Percentiles rank a stretch among this genome's conserved stretches.
Evolutionary conservation across 53 echinoderm and acorn worm species (phyloP).

Genomic region (Luidia sarsii): DNA sequence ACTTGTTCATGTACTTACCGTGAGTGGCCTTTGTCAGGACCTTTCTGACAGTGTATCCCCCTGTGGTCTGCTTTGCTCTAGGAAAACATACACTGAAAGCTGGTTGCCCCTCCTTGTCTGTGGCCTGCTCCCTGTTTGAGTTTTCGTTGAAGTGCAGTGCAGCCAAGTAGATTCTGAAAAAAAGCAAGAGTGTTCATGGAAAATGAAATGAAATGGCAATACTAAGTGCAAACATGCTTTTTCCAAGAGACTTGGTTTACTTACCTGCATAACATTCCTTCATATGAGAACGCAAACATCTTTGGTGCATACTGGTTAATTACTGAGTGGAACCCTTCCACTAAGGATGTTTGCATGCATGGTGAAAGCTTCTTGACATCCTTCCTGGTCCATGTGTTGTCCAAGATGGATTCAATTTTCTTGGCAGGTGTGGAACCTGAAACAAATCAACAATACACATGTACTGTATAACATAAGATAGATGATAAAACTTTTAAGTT

Average conservation of each 20-base stretch:
- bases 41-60: conserved; percentile 17
- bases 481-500: not conserved
- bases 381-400: conserved; percentile 14
- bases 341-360: conserved; percentile 25
- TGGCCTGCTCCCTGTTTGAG: not conserved
- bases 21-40: not conserved
- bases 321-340: conserved; percentile 26
- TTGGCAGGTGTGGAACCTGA: conserved; percentile 10
- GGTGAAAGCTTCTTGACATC: conserved; percentile 33
- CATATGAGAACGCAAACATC: conserved; percentile 26
- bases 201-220: no score
- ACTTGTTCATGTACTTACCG: not conserved
- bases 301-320: conserved; percentile 41
- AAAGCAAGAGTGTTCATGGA: not conserved
- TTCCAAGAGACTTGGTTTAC: no score
- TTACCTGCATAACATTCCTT: conserved; percentile 34
- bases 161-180: not conserved
- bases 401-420: conserved; percentile 1
- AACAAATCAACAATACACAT: not conserved
- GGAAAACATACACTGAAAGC: not conserved
- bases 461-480: no score
- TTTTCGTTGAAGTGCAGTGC: conserved; percentile 13
- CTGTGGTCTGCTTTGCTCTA: conserved; percentile 4
- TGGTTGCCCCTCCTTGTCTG: not conserved
- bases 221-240: no score